phyloP scores from a whole-genome alignment of 1,140 invertebrate species.

The Drosophila bocqueti region DNA sequence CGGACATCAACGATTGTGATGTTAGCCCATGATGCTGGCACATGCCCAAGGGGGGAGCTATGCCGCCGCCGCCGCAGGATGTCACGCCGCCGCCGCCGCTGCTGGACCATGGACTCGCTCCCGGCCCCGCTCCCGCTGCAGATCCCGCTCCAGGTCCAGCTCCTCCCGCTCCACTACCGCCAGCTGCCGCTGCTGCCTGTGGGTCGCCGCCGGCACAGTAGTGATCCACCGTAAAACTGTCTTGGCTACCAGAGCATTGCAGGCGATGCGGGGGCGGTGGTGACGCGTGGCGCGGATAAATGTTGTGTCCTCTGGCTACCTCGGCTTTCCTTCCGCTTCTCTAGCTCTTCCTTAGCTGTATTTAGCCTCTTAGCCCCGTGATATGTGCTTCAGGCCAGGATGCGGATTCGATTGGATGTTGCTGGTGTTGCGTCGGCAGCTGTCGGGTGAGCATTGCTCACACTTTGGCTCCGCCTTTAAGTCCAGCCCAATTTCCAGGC shows the following conservation, averaged over 20 bases:
- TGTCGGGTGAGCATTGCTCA: constrained; percentile 29
- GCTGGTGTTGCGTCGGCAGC: not conserved
- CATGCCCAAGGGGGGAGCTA: constrained; percentile 60
- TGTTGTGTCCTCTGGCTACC: constrained; percentile 63
- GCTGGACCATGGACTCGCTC: constrained; percentile 71
- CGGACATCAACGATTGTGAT: constrained; percentile 84
- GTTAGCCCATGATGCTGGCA: constrained; percentile 79
- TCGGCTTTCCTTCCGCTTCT: constrained; percentile 4
- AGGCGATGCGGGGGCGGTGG: constrained; percentile 85
- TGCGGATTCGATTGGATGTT: not conserved
- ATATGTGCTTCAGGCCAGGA: constrained; percentile 49
- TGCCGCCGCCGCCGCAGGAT: constrained; percentile 46
- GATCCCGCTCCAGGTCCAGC: constrained; percentile 28
- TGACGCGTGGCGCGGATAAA: constrained; percentile 85
- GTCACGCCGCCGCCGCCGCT: constrained; percentile 63
- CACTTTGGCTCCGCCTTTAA: not conserved
- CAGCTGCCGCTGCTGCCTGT: constrained; percentile 64
- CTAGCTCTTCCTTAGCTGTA: not conserved
- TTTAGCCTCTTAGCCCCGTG: constrained; percentile 45
- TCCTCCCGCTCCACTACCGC: constrained; percentile 45
- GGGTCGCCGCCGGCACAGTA: constrained; percentile 84
- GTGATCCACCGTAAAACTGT: constrained; percentile 85
- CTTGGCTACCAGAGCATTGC: constrained; percentile 86
- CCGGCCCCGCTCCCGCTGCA: constrained; percentile 24
- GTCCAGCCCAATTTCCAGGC: not conserved